phyloP scores from a whole-genome alignment of 2,797 vertebrate genomes.

The Microctenopoma steveboyesi region DNA sequence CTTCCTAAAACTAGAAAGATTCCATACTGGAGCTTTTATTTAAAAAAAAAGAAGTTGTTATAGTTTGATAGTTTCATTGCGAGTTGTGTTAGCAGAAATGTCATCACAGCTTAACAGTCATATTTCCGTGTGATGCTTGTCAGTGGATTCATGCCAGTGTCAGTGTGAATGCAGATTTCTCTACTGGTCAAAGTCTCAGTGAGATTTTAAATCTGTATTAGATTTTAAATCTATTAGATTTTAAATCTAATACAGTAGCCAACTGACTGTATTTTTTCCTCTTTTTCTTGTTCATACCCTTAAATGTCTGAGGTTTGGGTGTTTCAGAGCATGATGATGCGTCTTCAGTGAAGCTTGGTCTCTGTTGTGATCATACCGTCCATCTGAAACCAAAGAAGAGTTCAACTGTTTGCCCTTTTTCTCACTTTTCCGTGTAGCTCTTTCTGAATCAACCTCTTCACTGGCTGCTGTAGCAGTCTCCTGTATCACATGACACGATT shows the following conservation, averaged over 20 bases:
- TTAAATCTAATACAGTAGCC: too few species aligned
- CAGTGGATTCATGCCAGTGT: background rate
- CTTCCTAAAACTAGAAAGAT: background rate
- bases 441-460: slow-evolving; percentile 3
- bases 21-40: background rate
- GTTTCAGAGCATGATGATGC: background rate
- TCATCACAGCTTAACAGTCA: background rate
- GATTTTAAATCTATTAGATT: too few species aligned
- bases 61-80: background rate
- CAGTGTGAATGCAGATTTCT: background rate
- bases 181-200: background rate
- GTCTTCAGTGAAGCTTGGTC: background rate
- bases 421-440: background rate
- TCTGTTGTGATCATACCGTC: background rate
- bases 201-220: too few species aligned
- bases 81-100: background rate
- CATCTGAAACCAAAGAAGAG: background rate
- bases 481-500: background rate
- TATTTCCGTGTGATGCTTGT: background rate
- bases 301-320: background rate
- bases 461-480: background rate
- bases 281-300: slow-evolving; percentile 10
- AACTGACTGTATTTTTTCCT: background rate
- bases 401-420: background rate
- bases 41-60: background rate